Evolutionary conservation across 30 jellyfish, hydroid and myxozoan genomes (phyloP), one percentile per base, ranked within the genome.

Genomic region (Hydractinia echinata): DNA sequence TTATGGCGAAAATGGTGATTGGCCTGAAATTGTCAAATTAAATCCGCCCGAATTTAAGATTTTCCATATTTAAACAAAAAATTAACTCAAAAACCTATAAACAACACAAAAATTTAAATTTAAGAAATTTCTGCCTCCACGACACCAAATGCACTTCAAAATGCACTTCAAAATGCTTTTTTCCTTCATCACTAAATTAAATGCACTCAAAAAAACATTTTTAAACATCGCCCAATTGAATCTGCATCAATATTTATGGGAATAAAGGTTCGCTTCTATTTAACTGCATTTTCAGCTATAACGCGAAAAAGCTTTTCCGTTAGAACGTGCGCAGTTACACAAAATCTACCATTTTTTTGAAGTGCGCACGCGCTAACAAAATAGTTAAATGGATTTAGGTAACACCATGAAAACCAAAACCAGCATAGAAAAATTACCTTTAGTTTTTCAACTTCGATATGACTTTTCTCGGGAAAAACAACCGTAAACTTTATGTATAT

Each of bases 401-500:
- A 52, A 68, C 53, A 68, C 13, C 51, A 68, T 68, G 2, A 14
- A 13, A 14, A 14, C 15, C 73, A 11, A 15, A 72, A 30, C 44
- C 44, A 30, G 44, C 44, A 30, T 30, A 2, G 53, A 15, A 4
- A 44, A 9, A 61, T 58, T 72, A 91, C 98, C 85, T 62, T 62
- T 30, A 92, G 64, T 8, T 81, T 83, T 53, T 92, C 95, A 16
- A 54, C 7, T 5, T 64, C 87, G 51, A 92, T 13, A 82, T 73
- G 84, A 53, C 85, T 67, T 18, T 93, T 84, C 30, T 87, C 85
- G 11, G 99, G 99, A 66, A 93, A 93, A 53, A 76, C 94, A 51
- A 93, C 82, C 5, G 87, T 96, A 84, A 93, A 93, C 51, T 82
- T 60, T n/a, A 93, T 83, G 66, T 76, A 83, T 19, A 93, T 80